Percentiles rank a stretch among this genome's conserved stretches.
Evolutionary conservation across 2,888 invertebrate species (phyloP).

Genomic region (Pandemis cinnamomeana): DNA sequence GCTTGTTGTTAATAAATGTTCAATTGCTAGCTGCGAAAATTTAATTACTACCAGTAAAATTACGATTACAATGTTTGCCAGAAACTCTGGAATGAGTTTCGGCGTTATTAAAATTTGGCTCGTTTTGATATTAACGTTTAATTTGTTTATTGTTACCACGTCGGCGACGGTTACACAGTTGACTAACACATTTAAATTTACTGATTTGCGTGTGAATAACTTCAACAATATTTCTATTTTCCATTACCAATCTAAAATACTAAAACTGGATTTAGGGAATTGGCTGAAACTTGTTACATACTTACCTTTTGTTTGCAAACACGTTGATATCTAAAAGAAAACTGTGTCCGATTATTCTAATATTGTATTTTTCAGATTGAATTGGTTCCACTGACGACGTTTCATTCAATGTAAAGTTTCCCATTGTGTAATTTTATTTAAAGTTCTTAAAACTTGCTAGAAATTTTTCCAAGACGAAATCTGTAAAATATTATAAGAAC

Average conservation of each 20-base stretch:
- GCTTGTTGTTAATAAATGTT: conserved; percentile 7
- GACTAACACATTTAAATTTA: neutral
- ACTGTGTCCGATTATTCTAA: too few species aligned
- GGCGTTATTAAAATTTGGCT: conserved; percentile 11
- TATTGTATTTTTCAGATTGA: too few species aligned
- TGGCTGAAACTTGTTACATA: too few species aligned
- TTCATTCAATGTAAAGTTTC: too few species aligned
- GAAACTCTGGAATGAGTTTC: conserved; percentile 15
- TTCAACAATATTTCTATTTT: neutral
- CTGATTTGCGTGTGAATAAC: neutral
- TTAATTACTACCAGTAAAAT: conserved; percentile 12
- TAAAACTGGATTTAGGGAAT: too few species aligned
- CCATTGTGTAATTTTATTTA: too few species aligned
- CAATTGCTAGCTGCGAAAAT: neutral
- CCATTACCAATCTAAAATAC: neutral
- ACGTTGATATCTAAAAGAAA: too few species aligned
- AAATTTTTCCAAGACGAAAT: too few species aligned
- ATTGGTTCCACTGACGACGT: too few species aligned
- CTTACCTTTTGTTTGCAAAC: too few species aligned
- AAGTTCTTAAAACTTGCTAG: too few species aligned
- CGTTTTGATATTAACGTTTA: neutral
- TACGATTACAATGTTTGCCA: conserved; percentile 5
- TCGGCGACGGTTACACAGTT: neutral
- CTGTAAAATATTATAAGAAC: too few species aligned
- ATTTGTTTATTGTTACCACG: neutral